Evolutionary conservation across 1,140 invertebrate genomes (phyloP), one percentile per base, ranked within the genome.

Genomic region (Hermatobates lingyangjiaoensis): DNA sequence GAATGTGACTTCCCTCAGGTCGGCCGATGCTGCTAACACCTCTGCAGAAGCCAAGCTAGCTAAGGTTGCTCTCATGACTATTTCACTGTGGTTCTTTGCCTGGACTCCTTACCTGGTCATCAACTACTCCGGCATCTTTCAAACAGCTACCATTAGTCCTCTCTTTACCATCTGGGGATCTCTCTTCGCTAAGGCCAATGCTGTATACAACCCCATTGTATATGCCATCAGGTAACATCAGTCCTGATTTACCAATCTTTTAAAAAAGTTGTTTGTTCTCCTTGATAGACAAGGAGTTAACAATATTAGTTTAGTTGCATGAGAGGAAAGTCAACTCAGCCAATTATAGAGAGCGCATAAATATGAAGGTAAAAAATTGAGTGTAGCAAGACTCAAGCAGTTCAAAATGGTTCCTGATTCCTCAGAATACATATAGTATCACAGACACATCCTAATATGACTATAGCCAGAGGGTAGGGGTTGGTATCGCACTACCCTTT

Each of bases 71-170:
- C 66, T 88, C 58, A 83, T 80, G 65, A 88, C 84, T 38, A 83
- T 89, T 49, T 72, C 77, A 0, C 63, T 87, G 50, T 90, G 82
- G 81, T 80, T 88, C 64, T 72, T 86, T 67, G 84, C 84, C 2
- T 87, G 83, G 83, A 85, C 82, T 15, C 83, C 83, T n/a, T 86
- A 87, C 60, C 63, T 85, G 20, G 75, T 84, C 18, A 85, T 87
- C 57, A 86, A 87, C 60, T 80, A 72, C 60, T 69, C 77, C 51
- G 85, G 81, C 2, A 76, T 87, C 40, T 85, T 87, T 60, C 70
- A 75, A 48, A 67, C 65, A 12, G 63, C 68, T 10, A 75, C 71
- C 20, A 75, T 88, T 25, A 81, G 71, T 52, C 82, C 83, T 14
- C 64, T 85, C 46, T 74, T 74, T 49, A 82, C 79, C 27, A 84